phyloP scores from a whole-genome alignment of 2,888 invertebrate species.

The Boloria selene region DNA sequence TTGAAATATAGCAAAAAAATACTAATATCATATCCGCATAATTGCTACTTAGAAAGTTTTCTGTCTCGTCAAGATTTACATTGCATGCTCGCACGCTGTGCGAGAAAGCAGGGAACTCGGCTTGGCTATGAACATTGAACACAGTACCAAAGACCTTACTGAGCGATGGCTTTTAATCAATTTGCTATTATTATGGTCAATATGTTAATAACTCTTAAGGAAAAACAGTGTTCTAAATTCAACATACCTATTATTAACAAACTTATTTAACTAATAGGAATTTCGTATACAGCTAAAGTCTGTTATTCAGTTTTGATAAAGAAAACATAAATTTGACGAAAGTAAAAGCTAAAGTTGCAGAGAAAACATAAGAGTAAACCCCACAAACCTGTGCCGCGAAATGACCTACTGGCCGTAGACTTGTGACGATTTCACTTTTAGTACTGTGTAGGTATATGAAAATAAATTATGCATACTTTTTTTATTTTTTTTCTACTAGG shows the following conservation, averaged over 20 bases:
- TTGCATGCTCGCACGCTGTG: slow-evolving; percentile 79
- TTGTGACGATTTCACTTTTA: slow-evolving; percentile 76
- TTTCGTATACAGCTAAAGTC: background rate
- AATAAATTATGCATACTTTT: background rate
- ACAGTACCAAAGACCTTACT: slow-evolving; percentile 30
- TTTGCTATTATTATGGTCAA: slow-evolving; percentile 28
- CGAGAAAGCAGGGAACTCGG: slow-evolving; percentile 75
- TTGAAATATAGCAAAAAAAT: slow-evolving; percentile 60
- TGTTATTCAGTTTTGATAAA: background rate
- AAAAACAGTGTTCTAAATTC: slow-evolving; percentile 20
- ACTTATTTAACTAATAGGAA: background rate
- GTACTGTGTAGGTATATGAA: slow-evolving; percentile 35
- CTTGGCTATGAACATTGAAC: slow-evolving; percentile 42
- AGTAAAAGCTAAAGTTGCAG: slow-evolving; percentile 69
- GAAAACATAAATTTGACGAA: slow-evolving; percentile 50
- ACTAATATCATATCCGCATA: slow-evolving; percentile 79
- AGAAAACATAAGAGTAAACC: slow-evolving; percentile 73
- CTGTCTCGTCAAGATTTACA: slow-evolving; percentile 72
- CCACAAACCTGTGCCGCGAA: slow-evolving; percentile 69
- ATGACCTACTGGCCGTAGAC: slow-evolving; percentile 69
- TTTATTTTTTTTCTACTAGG: background rate
- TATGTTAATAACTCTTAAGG: slow-evolving; percentile 15
- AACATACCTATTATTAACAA: background rate
- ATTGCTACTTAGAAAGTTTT: slow-evolving; percentile 81
- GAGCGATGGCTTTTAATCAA: slow-evolving; percentile 32